phyloP scores from a whole-genome alignment of 2,113 vertebrate species.

The Halichoeres trimaculatus region DNA sequence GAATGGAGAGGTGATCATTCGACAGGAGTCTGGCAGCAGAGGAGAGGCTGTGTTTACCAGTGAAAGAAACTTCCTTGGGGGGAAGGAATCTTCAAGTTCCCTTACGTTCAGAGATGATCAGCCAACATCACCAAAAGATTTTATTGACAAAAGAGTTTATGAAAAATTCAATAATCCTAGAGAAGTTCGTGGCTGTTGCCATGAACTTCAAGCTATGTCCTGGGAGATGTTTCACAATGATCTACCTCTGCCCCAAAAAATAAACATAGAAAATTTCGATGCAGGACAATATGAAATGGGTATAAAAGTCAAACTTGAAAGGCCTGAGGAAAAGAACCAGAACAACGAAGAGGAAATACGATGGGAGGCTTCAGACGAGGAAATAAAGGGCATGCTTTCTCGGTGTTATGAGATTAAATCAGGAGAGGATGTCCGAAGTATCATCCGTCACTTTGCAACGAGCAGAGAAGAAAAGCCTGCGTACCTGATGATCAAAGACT shows the following conservation, averaged over 20 bases:
- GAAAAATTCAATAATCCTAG: rapidly evolving
- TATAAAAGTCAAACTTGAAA: neutral
- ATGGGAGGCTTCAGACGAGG: rapidly evolving
- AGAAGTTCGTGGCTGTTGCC: rapidly evolving
- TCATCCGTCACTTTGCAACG: conserved; percentile 44
- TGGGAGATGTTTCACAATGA: conserved; percentile 42
- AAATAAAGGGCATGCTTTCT: rapidly evolving
- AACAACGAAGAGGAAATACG: rapidly evolving
- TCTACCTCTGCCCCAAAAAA: rapidly evolving
- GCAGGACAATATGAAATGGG: rapidly evolving
- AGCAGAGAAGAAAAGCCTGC: rapidly evolving
- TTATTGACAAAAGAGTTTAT: conserved; percentile 4
- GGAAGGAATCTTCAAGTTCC: no score
- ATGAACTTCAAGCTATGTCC: conserved; percentile 31
- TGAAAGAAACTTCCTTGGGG: conserved; percentile 20
- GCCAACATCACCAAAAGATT: neutral
- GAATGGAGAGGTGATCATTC: conserved; percentile 30
- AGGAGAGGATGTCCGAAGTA: neutral
- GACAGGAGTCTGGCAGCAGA: conserved; percentile 9
- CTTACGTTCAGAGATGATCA: neutral
- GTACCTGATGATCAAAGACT: conserved; percentile 56
- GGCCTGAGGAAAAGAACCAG: no score
- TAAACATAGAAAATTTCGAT: rapidly evolving
- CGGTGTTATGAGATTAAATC: conserved; percentile 35
- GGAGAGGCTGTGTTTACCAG: conserved; percentile 35